Base-by-base conservation (phyloP, 2,888 invertebrate species). In the Chaetoderma sp. region DNA sequence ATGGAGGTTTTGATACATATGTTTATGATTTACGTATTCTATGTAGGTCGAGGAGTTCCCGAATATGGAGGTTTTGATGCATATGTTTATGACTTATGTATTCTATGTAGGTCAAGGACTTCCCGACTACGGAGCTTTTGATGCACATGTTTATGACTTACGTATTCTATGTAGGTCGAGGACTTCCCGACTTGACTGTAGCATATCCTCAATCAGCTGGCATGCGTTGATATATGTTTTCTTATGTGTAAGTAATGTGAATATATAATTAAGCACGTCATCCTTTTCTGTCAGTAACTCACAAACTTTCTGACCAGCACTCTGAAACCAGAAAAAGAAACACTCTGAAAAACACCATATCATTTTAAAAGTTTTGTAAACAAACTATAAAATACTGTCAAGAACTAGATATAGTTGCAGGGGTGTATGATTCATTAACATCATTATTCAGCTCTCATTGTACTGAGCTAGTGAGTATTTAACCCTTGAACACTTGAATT, bases 131-230 rank as follows among this genome's bases (percentile, higher is more conserved):
- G n/a, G n/a, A n/a, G n/a, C n/a, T n/a, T n/a, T n/a, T n/a, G n/a
- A n/a, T n/a, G n/a, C n/a, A n/a, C n/a, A n/a, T n/a, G n/a, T n/a
- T n/a, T n/a, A 39, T 10, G 39, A 18, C 83, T 76, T 68, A 83
- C 83, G 64, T 27, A 84, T 82, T 67, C 76, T 78, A 70, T 80
- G 81, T 30, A 85, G 76, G 70, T 83, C 82, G 8, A 85, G 76
- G 32, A 83, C 81, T 54, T 78, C 77, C 69, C 76, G 76, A 58
- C 79, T 75, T 8, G 82, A 79, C 70, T 85, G 85, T 55, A 85
- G 71, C 74, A 85, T 78, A 64, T 85, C 85, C 66, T 86, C 85
- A 27, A 86, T 75, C 32, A 86, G 76, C 67, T 82, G 83, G 67
- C 84, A 83, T 13, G 85, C 78, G 60, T 79, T 82, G 44, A 83